Evolutionary conservation across 2,888 invertebrate species (phyloP), one percentile per base, ranked within the genome.

Genomic region (Mythimna loreyi): DNA sequence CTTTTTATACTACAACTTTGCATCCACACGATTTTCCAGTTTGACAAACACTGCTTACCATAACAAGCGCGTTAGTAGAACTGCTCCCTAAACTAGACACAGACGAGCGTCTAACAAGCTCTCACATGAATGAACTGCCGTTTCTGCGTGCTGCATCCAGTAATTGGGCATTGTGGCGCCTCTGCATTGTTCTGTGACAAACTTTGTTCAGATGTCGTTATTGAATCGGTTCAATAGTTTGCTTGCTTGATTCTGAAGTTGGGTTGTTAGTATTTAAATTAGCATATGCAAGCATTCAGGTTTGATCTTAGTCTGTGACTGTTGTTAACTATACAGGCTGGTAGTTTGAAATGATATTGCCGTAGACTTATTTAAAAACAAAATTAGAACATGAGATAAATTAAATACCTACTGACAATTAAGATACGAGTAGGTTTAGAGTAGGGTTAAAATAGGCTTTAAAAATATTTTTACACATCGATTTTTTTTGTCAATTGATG

Each of bases 41-140:
- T 57, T n/a, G 3, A 33, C 23, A 47, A 50, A 47, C 61, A 28
- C 2, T 16, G 33, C 7, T n/a, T 30, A n/a, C 2, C 11, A 7
- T 1, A 52, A 11, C 73, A 80, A 57, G 67, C 81, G 85, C 76
- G 28, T 4, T 30, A 67, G 23, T 23, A 40, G 9, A 84, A 82
- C 81, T 33, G 43, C 33, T 55, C 77, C 69, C 67, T 84, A 83
- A 83, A 57, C 70, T 79, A 85, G 81, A 83, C 79, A 78, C 87
- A 90, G 90, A 89, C 89, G 87, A 75, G 87, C 89, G 85, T 88
- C 90, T 91, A 92, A 91, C 91, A 89, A 91, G 89, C 88, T 84
- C 84, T 76, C 87, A 91, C 91, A 88, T 90, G 89, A 90, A 89
- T 87, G 91, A 87, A 84, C 88, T 87, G 81, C 77, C 83, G 85